Conservation (phyloP, 2,888 invertebrate genomes). For the Caenorhabditis sp. region DNA sequence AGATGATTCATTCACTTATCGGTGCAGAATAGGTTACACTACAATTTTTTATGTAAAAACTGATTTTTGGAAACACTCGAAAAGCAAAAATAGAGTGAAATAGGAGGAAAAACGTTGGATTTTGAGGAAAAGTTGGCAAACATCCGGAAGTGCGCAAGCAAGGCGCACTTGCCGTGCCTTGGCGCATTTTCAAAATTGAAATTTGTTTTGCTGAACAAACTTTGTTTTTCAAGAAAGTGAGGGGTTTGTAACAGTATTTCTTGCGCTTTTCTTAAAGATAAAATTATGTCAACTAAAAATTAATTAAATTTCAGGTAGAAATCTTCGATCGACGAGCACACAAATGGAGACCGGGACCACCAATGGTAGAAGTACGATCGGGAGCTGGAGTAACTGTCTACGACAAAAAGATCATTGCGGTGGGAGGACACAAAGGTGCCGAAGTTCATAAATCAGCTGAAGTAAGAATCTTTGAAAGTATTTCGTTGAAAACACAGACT, state of each 20-base stretch:
- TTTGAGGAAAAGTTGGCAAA: not conserved
- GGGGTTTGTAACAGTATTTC: not conserved
- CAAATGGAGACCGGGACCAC: constrained; percentile 57
- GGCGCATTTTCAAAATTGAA: constrained; percentile 17
- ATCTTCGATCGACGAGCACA: constrained; percentile 60
- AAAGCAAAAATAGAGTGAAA: constrained; percentile 6
- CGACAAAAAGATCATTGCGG: constrained; percentile 54
- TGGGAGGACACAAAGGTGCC: constrained; percentile 61
- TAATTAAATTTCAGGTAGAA: constrained; percentile 56
- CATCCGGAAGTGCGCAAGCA: constrained; percentile 21
- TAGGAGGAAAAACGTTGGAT: not conserved
- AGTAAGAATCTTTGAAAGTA: constrained; percentile 13
- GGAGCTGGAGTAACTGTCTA: constrained; percentile 63
- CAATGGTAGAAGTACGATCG: constrained; percentile 56
- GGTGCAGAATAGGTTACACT: not conserved
- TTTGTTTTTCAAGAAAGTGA: not conserved
- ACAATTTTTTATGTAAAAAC: not conserved
- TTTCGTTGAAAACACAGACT: too few relatives aligned
- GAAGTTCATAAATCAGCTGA: constrained; percentile 55
- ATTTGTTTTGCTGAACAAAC: constrained; percentile 3
- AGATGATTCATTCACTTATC: not conserved
- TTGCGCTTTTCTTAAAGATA: too few relatives aligned
- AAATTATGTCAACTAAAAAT: not conserved
- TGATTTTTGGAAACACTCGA: not conserved
- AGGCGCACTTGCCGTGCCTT: constrained; percentile 17